phyloP scores from a whole-genome alignment of 2,888 invertebrate species.

The Metacarcinus magister region DNA sequence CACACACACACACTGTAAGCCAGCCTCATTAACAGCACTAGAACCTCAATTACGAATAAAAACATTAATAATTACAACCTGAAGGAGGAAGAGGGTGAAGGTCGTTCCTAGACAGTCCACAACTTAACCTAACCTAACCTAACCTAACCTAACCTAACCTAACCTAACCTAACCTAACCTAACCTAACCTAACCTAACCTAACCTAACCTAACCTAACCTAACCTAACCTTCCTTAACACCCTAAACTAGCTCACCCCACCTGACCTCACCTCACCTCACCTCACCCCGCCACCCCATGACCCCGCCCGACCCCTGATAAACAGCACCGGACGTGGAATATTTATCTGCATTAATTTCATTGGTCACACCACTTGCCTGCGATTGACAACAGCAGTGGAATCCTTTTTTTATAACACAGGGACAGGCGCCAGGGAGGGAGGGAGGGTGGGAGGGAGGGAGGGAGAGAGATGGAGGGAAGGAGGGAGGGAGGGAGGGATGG shows the following conservation, averaged over 20 bases:
- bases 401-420: constrained; percentile 65
- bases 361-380: constrained; percentile 70
- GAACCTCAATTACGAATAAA: background rate
- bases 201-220: too few species aligned
- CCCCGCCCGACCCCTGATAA: constrained; percentile 56
- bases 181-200: too few species aligned
- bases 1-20: background rate
- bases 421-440: background rate
- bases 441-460: background rate
- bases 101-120: too few species aligned
- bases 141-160: too few species aligned
- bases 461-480: background rate
- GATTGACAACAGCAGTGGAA: constrained; percentile 71
- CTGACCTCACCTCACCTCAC: background rate
- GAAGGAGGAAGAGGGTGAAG: background rate
- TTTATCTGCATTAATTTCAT: constrained; percentile 71
- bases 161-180: too few species aligned
- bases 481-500: background rate
- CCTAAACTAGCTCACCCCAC: too few species aligned
- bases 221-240: too few species aligned
- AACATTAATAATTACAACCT: background rate
- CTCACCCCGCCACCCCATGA: background rate
- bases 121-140: too few species aligned
- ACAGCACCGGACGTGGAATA: constrained; percentile 61
- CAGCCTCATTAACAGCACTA: background rate